phyloP scores from a whole-genome alignment of 1,140 invertebrate species.

The Bombus confusus region DNA sequence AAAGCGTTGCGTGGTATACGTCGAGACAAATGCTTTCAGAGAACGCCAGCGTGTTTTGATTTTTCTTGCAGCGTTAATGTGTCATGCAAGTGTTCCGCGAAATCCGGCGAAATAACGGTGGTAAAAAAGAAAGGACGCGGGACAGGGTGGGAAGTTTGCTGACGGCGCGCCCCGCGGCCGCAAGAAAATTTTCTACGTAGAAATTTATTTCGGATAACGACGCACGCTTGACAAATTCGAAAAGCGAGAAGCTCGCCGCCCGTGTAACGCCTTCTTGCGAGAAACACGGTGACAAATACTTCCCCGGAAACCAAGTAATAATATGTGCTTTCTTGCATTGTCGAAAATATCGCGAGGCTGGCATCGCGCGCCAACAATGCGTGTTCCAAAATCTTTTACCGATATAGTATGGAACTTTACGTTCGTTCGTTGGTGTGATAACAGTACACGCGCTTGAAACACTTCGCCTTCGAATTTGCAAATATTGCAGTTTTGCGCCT shows the following conservation, averaged over 20 bases:
- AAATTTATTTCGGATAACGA: constrained; percentile 30
- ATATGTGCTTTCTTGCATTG: background rate
- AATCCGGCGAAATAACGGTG: constrained; percentile 26
- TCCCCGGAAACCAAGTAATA: constrained; percentile 10
- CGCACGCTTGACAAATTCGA: constrained; percentile 34
- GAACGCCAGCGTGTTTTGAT: constrained; percentile 38
- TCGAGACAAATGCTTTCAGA: constrained; percentile 40
- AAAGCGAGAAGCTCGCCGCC: background rate
- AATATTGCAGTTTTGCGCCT: too few relatives aligned
- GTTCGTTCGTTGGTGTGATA: too few relatives aligned
- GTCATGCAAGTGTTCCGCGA: constrained; percentile 23
- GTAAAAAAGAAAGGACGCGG: background rate
- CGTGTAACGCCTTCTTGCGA: background rate
- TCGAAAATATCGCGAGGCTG: background rate
- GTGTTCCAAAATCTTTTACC: background rate
- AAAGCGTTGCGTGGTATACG: constrained; percentile 9
- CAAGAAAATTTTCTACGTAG: constrained; percentile 33
- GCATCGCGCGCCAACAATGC: too few relatives aligned
- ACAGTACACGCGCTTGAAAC: too few relatives aligned
- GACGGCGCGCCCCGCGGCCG: background rate
- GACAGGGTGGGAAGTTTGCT: background rate
- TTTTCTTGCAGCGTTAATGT: constrained; percentile 41
- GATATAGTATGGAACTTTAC: too few relatives aligned
- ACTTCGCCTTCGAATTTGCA: too few relatives aligned
- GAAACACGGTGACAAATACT: constrained; percentile 28